Conservation (phyloP, 2,113 vertebrate genomes). For the Zosterops borbonicus region DNA sequence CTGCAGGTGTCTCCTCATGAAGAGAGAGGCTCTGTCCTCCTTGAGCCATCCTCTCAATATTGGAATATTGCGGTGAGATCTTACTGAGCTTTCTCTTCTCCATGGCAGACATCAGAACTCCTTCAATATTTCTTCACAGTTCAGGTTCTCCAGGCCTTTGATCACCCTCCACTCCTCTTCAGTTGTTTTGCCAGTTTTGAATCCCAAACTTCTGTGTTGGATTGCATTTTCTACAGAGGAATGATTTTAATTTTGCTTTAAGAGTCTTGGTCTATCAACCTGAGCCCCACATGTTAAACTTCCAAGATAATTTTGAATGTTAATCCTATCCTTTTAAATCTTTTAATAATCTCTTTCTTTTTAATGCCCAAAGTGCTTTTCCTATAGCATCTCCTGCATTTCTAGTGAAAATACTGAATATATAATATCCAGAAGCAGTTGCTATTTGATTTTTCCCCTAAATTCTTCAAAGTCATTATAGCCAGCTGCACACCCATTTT, state of each 20-base stretch:
- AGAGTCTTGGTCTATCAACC: background rate
- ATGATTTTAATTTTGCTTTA: background rate
- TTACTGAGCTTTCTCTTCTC: background rate
- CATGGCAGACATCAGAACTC: background rate
- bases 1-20: background rate
- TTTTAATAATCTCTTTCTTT: slow-evolving; percentile 20
- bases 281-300: background rate
- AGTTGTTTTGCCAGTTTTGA: background rate
- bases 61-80: background rate
- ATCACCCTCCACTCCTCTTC: background rate
- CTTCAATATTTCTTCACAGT: background rate
- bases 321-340: slow-evolving; percentile 1
- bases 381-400: background rate
- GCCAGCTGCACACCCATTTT: background rate
- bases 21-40: background rate
- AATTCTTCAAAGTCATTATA: background rate
- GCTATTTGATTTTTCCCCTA: background rate
- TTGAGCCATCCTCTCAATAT: background rate
- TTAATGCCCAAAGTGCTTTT: background rate
- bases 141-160: background rate
- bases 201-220: background rate
- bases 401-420: background rate
- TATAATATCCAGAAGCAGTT: background rate
- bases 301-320: background rate
- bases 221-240: background rate